These are phyloP conservation scores for Mycetomoellerius zeteki DNA, from an alignment of 1,140 invertebrate genomes.

Conservation along the genomic window DNA sequence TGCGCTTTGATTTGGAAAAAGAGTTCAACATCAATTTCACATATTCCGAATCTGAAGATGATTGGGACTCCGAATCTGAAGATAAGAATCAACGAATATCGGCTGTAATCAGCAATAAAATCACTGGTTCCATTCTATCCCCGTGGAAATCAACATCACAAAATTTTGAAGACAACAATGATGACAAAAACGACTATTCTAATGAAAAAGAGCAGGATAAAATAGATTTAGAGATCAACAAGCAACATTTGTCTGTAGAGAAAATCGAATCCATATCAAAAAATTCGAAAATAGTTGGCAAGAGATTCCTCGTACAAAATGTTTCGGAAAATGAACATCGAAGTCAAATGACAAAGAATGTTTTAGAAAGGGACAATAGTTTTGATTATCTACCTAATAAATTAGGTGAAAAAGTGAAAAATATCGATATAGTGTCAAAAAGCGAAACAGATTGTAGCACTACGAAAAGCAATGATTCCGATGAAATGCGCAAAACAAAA, in stretches of 20 bases:
- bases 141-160: conserved; percentile 3
- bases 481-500: conserved; percentile 76
- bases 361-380: conserved; percentile 61
- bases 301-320: conserved; percentile 83
- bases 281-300: conserved; percentile 78
- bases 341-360: conserved; percentile 80
- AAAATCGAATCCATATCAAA: conserved; percentile 65
- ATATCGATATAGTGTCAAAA: conserved; percentile 83
- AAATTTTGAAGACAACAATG: conserved; percentile 59
- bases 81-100: conserved; percentile 81
- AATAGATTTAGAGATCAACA: conserved; percentile 22
- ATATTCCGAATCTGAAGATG: conserved; percentile 88
- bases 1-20: conserved; percentile 89
- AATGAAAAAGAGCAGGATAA: conserved; percentile 54
- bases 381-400: conserved; percentile 67
- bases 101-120: conserved; percentile 50
- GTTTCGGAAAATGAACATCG: conserved; percentile 84
- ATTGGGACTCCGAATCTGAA: conserved; percentile 85
- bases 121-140: conserved; percentile 37
- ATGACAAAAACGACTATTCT: conserved; percentile 8
- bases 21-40: conserved; percentile 81
- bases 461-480: conserved; percentile 73
- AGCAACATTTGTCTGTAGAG: conserved; percentile 18
- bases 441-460: conserved; percentile 80
- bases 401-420: conserved; percentile 81